A percentile compares a stretch with the other conserved stretches of the same genome.
Conservation (phyloP, 2,888 invertebrate species). For the Diachrysia chrysitis region DNA sequence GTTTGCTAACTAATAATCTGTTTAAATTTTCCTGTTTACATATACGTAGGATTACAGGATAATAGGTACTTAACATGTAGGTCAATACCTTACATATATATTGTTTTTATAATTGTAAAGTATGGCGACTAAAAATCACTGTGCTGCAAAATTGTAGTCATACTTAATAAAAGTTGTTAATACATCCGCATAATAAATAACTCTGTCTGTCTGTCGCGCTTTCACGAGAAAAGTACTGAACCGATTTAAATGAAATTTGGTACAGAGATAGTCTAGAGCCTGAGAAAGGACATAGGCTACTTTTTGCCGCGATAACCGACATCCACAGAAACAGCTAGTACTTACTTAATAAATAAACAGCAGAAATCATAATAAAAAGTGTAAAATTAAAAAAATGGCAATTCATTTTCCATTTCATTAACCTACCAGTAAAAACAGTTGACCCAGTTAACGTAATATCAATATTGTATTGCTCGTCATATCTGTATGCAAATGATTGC, state of each 20-base stretch:
- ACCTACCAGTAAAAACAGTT: conserved; percentile 17
- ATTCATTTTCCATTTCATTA: not conserved
- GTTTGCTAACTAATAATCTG: not conserved
- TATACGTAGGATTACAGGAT: not conserved
- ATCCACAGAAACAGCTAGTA: no score
- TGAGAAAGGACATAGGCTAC: no score
- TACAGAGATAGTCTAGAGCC: no score
- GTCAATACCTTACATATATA: no score
- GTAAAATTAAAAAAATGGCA: not conserved
- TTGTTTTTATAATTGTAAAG: no score
- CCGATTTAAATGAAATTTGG: no score
- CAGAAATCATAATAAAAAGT: not conserved
- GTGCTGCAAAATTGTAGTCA: no score
- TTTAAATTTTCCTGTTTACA: not conserved
- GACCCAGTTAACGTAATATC: conserved; percentile 37
- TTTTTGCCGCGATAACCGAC: no score
- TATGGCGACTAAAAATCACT: not conserved
- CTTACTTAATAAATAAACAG: not conserved
- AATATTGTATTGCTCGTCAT: conserved; percentile 32
- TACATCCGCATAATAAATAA: no score
- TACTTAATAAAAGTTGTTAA: no score
- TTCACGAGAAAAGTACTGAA: no score
- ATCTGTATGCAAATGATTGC: conserved; percentile 34
- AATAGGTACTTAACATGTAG: not conserved
- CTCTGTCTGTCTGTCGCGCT: no score